Conservation (phyloP, 2,888 invertebrate species). For the Drosophila anomelani region DNA sequence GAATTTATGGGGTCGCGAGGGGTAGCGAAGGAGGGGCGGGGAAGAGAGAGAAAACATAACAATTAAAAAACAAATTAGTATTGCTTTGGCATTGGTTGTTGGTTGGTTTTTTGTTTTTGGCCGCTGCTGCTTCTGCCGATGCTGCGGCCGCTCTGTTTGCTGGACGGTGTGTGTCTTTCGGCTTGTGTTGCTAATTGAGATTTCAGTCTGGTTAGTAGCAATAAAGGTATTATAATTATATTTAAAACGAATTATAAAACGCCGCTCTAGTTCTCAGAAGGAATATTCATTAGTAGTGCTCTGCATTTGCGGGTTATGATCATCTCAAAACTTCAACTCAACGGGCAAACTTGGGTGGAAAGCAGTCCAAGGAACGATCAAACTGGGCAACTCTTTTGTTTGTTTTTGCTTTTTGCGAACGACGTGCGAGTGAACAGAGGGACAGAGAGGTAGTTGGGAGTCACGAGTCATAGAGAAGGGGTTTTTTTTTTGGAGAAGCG, state of each 20-base stretch:
- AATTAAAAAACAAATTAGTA: constrained; percentile 54
- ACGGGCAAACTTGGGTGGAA: constrained; percentile 55
- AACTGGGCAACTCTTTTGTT: constrained; percentile 35
- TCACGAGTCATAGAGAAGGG: constrained; percentile 13
- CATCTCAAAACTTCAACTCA: constrained; percentile 63
- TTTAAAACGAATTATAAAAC: constrained; percentile 26
- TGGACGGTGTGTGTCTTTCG: constrained; percentile 37
- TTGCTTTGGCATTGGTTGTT: constrained; percentile 39
- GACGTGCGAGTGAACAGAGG: constrained; percentile 43
- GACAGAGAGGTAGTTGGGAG: constrained; percentile 1
- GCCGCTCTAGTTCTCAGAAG: constrained; percentile 31
- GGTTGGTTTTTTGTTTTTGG: constrained; percentile 30
- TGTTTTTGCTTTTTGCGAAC: constrained; percentile 18
- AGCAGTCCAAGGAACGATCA: constrained; percentile 59
- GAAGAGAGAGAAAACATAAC: constrained; percentile 47
- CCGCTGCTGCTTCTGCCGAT: constrained; percentile 32
- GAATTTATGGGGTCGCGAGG: constrained; percentile 20
- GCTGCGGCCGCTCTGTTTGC: constrained; percentile 43
- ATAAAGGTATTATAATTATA: constrained; percentile 54
- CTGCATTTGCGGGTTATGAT: constrained; percentile 60
- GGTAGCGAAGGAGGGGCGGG: constrained; percentile 25
- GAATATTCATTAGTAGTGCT: constrained; percentile 62
- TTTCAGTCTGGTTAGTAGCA: constrained; percentile 69
- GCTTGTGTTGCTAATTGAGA: constrained; percentile 64
- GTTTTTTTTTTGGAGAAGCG: constrained; percentile 4